Conservation (phyloP, 1,140 invertebrate genomes). For the Leptinotarsa undecemlineata region DNA sequence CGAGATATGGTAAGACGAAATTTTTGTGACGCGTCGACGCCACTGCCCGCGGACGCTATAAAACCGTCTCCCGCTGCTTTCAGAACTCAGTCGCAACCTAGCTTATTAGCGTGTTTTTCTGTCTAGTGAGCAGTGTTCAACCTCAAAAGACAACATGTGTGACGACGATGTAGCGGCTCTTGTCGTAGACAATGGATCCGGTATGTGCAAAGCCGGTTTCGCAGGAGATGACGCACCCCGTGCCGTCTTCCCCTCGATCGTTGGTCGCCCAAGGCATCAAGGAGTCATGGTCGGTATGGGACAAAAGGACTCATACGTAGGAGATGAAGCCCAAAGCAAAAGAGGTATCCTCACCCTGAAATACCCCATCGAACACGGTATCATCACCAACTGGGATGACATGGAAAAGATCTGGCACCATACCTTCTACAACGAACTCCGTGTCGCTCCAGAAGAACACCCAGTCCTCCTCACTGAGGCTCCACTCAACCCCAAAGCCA, state of each 20-base stretch:
- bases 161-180: conserved; percentile 87
- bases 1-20: conserved; percentile 27
- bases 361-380: conserved; percentile 95
- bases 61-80: conserved; percentile 32
- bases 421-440: conserved; percentile 94
- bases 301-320: conserved; percentile 42
- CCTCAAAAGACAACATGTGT: conserved; percentile 69
- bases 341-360: conserved; percentile 94
- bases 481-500: conserved; percentile 88
- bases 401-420: conserved; percentile 98
- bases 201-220: conserved; percentile 97
- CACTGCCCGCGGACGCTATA: conserved; percentile 42
- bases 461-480: conserved; percentile 89
- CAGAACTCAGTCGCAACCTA: conserved; percentile 45
- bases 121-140: conserved; percentile 49
- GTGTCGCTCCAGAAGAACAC: conserved; percentile 93
- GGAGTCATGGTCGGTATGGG: conserved; percentile 89
- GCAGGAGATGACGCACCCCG: conserved; percentile 93
- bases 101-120: conserved; percentile 47
- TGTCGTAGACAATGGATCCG: conserved; percentile 90
- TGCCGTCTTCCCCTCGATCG: conserved; percentile 93
- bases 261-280: conserved; percentile 88
- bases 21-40: conserved; percentile 29
- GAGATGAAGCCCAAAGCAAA: conserved; percentile 85
- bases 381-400: conserved; percentile 95